Conservation (phyloP, 2,113 vertebrate genomes). For the Forbesichthys papilliferus region DNA sequence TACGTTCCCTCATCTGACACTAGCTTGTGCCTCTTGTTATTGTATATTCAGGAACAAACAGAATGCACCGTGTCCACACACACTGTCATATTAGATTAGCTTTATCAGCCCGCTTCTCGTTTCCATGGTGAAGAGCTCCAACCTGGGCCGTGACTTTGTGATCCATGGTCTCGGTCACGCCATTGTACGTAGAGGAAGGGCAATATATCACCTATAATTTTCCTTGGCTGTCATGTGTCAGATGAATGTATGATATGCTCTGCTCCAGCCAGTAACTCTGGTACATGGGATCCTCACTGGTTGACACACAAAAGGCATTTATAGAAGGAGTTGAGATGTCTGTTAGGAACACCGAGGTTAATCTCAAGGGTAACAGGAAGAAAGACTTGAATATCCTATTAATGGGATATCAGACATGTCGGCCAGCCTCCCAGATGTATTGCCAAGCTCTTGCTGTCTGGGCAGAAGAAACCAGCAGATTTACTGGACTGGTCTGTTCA, state of each 20-base stretch:
- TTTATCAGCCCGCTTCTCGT: conserved; percentile 49
- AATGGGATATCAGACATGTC: conserved; percentile 19
- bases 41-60: conserved; percentile 51
- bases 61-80: conserved; percentile 48
- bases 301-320: conserved; percentile 21
- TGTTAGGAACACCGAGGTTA: conserved; percentile 6
- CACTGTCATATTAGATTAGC: conserved; percentile 63
- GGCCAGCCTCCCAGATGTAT: conserved; percentile 22
- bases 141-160: conserved; percentile 41
- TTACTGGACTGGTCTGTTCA: conserved; percentile 46
- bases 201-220: background rate
- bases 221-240: conserved; percentile 1
- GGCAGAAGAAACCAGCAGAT: conserved; percentile 41
- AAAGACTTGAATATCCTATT: conserved; percentile 41
- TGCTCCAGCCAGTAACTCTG: background rate
- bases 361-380: conserved; percentile 25
- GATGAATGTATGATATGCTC: background rate
- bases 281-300: conserved; percentile 1
- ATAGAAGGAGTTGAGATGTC: conserved; percentile 10
- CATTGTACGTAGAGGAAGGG: conserved; percentile 26
- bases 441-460: conserved; percentile 30
- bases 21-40: conserved; percentile 51
- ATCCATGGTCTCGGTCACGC: conserved; percentile 24
- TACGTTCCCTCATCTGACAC: conserved; percentile 32
- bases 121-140: conserved; percentile 54